phyloP scores from a whole-genome alignment of 2,113 vertebrate species.

The Cynocephalus volans region DNA sequence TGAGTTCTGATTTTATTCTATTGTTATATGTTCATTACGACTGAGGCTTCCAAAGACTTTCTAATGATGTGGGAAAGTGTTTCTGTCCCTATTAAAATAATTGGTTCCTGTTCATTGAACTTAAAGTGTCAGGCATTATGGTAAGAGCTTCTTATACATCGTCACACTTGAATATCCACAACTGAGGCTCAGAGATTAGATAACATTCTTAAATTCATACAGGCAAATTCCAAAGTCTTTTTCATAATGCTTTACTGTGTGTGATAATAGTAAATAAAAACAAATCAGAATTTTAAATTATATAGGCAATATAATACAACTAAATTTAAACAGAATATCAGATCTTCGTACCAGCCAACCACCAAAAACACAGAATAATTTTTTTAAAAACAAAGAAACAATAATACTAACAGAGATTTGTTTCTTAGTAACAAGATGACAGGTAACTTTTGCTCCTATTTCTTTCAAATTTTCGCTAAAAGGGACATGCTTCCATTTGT shows the following conservation, averaged over 20 bases:
- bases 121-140: neutral
- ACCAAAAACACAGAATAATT: neutral
- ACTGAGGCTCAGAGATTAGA: conserved; percentile 19
- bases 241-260: neutral
- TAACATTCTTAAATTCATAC: neutral
- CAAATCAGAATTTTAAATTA: conserved; percentile 41
- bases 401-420: neutral
- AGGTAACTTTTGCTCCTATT: neutral
- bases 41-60: neutral
- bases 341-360: too few species aligned
- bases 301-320: neutral
- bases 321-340: conserved; percentile 8
- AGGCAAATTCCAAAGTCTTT: conserved; percentile 4
- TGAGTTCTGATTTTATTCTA: neutral
- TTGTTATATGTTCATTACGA: neutral
- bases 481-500: neutral
- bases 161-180: conserved; percentile 30
- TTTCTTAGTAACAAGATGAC: neutral
- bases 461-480: conserved; percentile 23
- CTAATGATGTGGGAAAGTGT: neutral
- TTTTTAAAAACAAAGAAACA: conserved; percentile 4
- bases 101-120: neutral
- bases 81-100: conserved; percentile 32
- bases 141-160: conserved; percentile 1
- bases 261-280: neutral